Evolutionary conservation across 1,140 invertebrate species (phyloP).

Genomic region (Caenorhabditis elegans): DNA sequence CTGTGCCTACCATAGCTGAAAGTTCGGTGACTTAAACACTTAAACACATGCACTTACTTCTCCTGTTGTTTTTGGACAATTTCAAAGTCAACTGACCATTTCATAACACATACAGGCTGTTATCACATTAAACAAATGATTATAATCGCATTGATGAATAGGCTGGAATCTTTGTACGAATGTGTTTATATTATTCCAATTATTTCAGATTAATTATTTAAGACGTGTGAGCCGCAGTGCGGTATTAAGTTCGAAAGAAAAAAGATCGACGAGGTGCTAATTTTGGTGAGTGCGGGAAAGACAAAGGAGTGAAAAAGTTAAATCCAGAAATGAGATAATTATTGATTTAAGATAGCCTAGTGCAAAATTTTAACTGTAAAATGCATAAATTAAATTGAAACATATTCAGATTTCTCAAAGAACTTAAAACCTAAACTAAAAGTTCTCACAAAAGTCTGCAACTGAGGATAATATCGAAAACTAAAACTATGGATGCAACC

Average conservation of each 20-base stretch:
- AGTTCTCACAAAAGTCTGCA: not conserved
- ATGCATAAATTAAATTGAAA: too few species aligned
- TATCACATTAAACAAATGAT: not conserved
- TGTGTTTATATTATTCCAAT: not conserved
- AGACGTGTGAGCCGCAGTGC: not conserved
- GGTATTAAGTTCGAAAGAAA: not conserved
- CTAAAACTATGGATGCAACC: not conserved
- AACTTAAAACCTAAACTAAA: too few species aligned
- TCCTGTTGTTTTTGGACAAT: not conserved
- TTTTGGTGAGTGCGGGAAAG: not conserved
- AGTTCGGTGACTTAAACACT: too few species aligned
- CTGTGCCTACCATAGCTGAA: too few species aligned
- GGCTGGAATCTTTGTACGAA: not conserved
- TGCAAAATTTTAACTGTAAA: too few species aligned
- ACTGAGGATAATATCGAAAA: not conserved
- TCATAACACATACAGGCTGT: conserved; percentile 10
- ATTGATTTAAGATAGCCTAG: too few species aligned
- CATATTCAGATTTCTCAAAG: too few species aligned
- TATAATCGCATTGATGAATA: conserved; percentile 29
- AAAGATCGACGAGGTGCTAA: not conserved
- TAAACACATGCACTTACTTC: too few species aligned
- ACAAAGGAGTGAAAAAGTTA: too few species aligned
- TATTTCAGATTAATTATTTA: not conserved
- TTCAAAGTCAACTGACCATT: conserved; percentile 1
- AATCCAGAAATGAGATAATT: too few species aligned